Evolutionary conservation across 2,888 invertebrate species (phyloP).

Genomic region (Eupithecia vulgata): DNA sequence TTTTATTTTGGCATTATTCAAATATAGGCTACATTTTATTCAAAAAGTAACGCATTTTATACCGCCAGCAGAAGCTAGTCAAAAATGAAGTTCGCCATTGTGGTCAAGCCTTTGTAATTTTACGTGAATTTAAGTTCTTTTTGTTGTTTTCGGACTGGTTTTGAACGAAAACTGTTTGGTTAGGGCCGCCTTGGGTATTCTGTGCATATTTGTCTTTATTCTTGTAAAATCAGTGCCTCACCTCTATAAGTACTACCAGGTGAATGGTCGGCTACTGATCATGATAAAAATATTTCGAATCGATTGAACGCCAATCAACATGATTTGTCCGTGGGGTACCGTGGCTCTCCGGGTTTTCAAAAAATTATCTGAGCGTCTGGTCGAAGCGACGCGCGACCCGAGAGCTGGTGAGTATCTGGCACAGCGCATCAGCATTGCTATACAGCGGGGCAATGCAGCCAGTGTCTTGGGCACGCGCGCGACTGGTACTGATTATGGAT

Average conservation of each 20-base stretch:
- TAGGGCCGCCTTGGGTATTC: not conserved
- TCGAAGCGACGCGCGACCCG: no score
- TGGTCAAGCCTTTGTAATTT: not conserved
- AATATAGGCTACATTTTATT: no score
- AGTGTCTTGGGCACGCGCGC: no score
- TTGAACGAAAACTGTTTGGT: slow-evolving; percentile 1
- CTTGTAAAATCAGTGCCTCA: not conserved
- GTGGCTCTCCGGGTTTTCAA: no score
- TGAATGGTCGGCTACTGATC: not conserved
- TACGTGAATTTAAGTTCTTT: not conserved
- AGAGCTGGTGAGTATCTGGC: no score
- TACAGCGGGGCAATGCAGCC: no score
- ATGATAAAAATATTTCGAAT: not conserved
- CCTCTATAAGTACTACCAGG: not conserved
- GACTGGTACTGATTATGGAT: no score
- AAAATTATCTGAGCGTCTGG: no score
- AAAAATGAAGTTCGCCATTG: not conserved
- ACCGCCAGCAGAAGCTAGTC: not conserved
- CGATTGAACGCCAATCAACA: not conserved
- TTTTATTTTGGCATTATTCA: no score
- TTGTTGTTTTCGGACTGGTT: slow-evolving; percentile 7
- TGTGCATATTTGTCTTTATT: not conserved
- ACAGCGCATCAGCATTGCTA: no score
- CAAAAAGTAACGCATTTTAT: no score
- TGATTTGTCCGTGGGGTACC: no score